phyloP scores from a whole-genome alignment of 1,140 invertebrate species.

The Battus philenor region DNA sequence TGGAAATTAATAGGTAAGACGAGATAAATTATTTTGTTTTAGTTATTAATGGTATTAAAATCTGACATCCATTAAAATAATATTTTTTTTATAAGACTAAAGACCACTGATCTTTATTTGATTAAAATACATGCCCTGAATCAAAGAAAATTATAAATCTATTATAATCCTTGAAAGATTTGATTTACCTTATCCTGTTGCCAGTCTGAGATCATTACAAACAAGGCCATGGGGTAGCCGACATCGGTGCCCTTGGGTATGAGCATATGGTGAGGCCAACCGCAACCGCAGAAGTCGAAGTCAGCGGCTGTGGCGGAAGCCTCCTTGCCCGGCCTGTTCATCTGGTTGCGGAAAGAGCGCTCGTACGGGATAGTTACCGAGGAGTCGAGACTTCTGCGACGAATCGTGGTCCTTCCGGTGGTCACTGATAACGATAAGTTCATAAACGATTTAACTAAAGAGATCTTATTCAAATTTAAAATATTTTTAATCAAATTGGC shows the following conservation, averaged over 20 bases:
- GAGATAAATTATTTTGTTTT: too few relatives aligned
- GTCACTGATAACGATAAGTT: conserved; percentile 70
- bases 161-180: too few relatives aligned
- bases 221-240: conserved; percentile 83
- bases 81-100: too few relatives aligned
- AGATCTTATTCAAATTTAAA: too few relatives aligned
- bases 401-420: conserved; percentile 80
- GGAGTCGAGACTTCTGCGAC: conserved; percentile 79
- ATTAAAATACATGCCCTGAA: too few relatives aligned
- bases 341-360: conserved; percentile 80
- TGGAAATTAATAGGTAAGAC: too few relatives aligned
- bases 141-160: too few relatives aligned
- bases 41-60: too few relatives aligned
- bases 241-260: conserved; percentile 83
- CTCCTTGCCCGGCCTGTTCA: conserved; percentile 73
- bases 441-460: too few relatives aligned
- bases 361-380: conserved; percentile 86
- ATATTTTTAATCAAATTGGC: too few relatives aligned
- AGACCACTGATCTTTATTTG: too few relatives aligned
- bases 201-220: conserved; percentile 89
- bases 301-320: conserved; percentile 73
- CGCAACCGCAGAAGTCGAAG: conserved; percentile 90
- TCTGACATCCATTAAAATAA: too few relatives aligned
- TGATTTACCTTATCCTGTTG: conserved; percentile 80
- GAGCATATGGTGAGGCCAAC: conserved; percentile 91